A percentile compares a stretch with the other conserved stretches of the same genome.
phyloP scores from a whole-genome alignment of 30 jellyfish, hydroid and myxozoan species.

The Rhopilema esculentum region DNA sequence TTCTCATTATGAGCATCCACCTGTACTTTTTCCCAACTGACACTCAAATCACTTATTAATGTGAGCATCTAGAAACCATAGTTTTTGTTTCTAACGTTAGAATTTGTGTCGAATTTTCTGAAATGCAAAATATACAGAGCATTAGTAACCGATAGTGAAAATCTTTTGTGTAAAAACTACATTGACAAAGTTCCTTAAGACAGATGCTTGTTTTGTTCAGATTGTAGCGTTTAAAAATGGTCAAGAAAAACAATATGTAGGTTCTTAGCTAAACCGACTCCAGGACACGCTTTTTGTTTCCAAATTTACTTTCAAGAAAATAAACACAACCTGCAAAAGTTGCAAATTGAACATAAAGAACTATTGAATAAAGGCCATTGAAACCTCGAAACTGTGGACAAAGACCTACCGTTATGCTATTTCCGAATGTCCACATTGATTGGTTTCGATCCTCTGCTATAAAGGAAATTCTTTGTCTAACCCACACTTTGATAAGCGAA shows the following conservation, averaged over 20 bases:
- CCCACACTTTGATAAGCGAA: not conserved
- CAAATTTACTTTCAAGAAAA: not conserved
- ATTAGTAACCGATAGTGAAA: not conserved
- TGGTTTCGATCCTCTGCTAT: not conserved
- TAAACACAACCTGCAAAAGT: not conserved
- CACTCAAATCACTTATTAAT: conserved; percentile 52
- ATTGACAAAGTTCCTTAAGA: not conserved
- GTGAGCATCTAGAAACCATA: conserved; percentile 43
- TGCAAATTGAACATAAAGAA: not conserved
- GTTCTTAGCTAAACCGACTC: not conserved
- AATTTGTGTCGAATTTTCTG: not conserved
- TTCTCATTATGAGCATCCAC: conserved; percentile 23
- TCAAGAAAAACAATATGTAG: not conserved
- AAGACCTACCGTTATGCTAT: not conserved
- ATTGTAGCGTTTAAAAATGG: not conserved
- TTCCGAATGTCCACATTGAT: not conserved
- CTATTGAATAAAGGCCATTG: not conserved
- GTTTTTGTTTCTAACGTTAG: not conserved
- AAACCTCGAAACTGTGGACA: not conserved
- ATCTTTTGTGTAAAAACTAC: not conserved
- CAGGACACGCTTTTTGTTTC: not conserved
- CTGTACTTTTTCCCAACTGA: conserved; percentile 51
- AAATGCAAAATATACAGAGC: not conserved
- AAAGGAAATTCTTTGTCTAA: not conserved
- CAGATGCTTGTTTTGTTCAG: not conserved